Evolutionary conservation across 2,113 vertebrate species (phyloP).

Genomic region (Triplophysa siluroides): DNA sequence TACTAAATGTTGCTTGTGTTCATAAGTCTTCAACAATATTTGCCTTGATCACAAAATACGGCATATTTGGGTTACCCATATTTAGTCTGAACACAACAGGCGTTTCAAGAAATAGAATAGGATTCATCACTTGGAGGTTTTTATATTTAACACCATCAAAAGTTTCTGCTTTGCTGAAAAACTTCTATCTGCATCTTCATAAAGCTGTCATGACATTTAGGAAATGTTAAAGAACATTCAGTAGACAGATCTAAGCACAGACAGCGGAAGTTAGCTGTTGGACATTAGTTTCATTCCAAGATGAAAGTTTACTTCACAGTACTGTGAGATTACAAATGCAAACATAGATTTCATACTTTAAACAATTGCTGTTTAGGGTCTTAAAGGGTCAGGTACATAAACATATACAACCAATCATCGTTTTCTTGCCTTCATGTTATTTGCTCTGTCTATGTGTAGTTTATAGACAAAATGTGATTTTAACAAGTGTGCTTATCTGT

Average conservation of each 20-base stretch:
- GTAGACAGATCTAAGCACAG: background rate
- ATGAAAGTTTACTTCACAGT: no score
- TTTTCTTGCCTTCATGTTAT: no score
- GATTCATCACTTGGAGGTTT: no score
- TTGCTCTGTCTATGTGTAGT: no score
- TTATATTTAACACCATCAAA: background rate
- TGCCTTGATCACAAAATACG: background rate
- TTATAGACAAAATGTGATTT: no score
- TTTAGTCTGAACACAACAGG: background rate
- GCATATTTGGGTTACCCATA: background rate
- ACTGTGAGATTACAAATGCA: no score
- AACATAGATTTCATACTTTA: no score
- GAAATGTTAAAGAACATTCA: background rate
- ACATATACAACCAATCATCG: no score
- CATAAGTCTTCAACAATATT: constrained; percentile 2
- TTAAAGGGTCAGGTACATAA: no score
- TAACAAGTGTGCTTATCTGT: no score
- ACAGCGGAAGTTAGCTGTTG: background rate
- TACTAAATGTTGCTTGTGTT: background rate
- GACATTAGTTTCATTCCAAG: constrained; percentile 2
- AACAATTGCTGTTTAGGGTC: no score
- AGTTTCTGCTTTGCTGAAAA: background rate
- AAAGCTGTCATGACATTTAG: background rate
- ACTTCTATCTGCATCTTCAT: background rate
- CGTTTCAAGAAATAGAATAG: background rate